Percentiles rank a stretch among this genome's conserved stretches.
Evolutionary conservation across 2,888 invertebrate genomes (phyloP).

Genomic region (Pheosia gnoma): DNA sequence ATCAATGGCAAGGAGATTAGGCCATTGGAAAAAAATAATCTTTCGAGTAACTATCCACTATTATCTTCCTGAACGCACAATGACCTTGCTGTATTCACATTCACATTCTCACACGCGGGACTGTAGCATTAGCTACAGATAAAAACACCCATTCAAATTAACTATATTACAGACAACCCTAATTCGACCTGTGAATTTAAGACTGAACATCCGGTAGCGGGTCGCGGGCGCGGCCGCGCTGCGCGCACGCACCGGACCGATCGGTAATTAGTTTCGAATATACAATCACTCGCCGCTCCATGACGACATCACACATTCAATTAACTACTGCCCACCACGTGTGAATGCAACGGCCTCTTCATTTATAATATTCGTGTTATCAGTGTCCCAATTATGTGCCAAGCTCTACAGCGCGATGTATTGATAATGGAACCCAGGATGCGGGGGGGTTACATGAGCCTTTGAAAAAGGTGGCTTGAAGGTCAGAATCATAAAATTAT

Average conservation of each 20-base stretch:
- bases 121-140: background rate
- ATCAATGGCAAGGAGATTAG: too few relatives aligned
- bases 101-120: too few relatives aligned
- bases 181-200: background rate
- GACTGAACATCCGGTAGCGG: conserved; percentile 1
- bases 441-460: too few relatives aligned
- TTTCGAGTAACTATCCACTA: too few relatives aligned
- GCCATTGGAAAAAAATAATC: too few relatives aligned
- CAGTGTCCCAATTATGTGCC: too few relatives aligned
- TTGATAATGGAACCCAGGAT: too few relatives aligned
- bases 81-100: too few relatives aligned
- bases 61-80: too few relatives aligned
- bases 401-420: too few relatives aligned
- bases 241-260: conserved; percentile 2
- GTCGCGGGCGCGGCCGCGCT: background rate
- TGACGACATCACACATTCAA: conserved; percentile 4
- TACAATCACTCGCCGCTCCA: background rate
- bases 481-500: too few relatives aligned
- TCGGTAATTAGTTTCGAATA: conserved; percentile 4
- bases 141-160: background rate
- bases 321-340: background rate
- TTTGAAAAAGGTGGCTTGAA: too few relatives aligned
- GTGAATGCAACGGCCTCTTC: background rate
- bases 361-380: background rate
- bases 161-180: background rate